These are phyloP conservation scores for Antechinus stuartii DNA, from an alignment of 2,113 vertebrate genomes.

Conservation along the genomic window DNA sequence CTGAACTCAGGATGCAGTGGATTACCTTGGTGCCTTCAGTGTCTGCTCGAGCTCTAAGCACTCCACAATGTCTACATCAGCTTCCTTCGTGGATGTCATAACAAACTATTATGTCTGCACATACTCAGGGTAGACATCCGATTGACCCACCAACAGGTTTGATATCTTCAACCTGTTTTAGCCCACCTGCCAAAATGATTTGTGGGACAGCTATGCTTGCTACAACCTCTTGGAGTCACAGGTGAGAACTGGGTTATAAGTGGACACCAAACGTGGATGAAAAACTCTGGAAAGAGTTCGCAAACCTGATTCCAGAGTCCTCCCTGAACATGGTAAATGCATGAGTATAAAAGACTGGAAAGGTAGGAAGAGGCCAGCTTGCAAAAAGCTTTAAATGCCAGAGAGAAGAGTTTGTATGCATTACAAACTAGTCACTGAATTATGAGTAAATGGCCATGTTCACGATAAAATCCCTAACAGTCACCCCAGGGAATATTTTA, in stretches of 20 bases:
- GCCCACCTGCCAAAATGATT: too few relatives aligned
- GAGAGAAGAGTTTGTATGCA: not conserved
- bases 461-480: conserved; percentile 27
- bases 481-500: not conserved
- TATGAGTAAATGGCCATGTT: not conserved
- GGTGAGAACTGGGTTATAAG: not conserved
- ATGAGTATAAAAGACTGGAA: not conserved
- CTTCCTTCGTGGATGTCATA: too few relatives aligned
- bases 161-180: too few relatives aligned
- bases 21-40: too few relatives aligned
- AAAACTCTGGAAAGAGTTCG: not conserved
- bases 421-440: not conserved
- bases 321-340: not conserved
- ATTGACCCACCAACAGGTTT: too few relatives aligned
- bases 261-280: not conserved
- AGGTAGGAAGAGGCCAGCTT: not conserved
- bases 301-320: not conserved
- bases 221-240: not conserved
- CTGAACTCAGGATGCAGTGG: too few relatives aligned
- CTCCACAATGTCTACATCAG: too few relatives aligned
- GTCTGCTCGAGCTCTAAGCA: too few relatives aligned
- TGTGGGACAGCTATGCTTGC: too few relatives aligned
- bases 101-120: too few relatives aligned
- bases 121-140: too few relatives aligned
- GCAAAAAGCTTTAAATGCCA: not conserved